Evolutionary conservation across 2,113 vertebrate genomes (phyloP), one percentile per base, ranked within the genome.

Genomic region (Atractosteus spatula): DNA sequence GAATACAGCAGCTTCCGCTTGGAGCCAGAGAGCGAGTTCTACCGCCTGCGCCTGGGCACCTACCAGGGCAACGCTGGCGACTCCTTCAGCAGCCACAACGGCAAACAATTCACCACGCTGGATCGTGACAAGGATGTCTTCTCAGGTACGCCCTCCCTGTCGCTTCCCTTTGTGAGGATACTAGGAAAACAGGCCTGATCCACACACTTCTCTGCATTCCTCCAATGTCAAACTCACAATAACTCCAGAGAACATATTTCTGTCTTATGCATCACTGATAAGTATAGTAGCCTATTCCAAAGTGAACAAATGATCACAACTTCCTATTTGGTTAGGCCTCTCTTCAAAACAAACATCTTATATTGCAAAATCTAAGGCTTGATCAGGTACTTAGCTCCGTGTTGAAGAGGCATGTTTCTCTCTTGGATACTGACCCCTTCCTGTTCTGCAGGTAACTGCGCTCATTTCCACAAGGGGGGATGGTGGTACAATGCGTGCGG

Each of bases 401-500:
- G 29, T 29, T 29, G 29, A 29, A 29, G 29, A 29, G 29, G 29
- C 29, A 29, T 29, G 29, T 2, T 14, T 6, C 59, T 16, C 13
- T 14, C 14, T 14, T 3, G 8, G 14, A 7, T 2, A 7, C 13
- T 29, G 59, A 14, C 41, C 14, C 41, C 54, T 61, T 63, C 17
- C 56, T 67, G 81, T 72, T 74, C 44, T 51, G 13, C 81, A 98
- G 97, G 97, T 68, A 99, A 99, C 87, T 99, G 97, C 0, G 97
- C 97, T 12, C 97, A 99, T 77, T 99, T 98, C 80, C 97, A 99
- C 78, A 99, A 99, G 84, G 97, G 97, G 0, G 97, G 97, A 62
- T 99, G 97, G 97, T 99, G 97, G 97, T 99, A 99, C 88, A 99
- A 98, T 0, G 94, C 96, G 0, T 99, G 97, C 0, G 97, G 96